Evolutionary conservation across 2,888 invertebrate genomes (phyloP).

Genomic region (Dilophus febrilis): DNA sequence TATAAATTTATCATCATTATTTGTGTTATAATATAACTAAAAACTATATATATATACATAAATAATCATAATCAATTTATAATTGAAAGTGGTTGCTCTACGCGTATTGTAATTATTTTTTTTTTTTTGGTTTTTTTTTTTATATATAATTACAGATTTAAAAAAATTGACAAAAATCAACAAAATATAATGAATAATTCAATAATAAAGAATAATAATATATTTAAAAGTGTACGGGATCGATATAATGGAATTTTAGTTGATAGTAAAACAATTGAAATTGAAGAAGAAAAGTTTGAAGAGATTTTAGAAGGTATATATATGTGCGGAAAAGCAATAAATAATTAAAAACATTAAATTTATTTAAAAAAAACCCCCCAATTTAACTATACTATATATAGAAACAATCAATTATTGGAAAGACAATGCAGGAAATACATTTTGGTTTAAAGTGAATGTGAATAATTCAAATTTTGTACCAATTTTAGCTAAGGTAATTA

Average conservation of each 20-base stretch:
- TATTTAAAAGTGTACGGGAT: slow-evolving; percentile 38
- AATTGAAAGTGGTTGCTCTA: too few relatives aligned
- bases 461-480: slow-evolving; percentile 60
- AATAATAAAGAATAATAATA: slow-evolving; percentile 15
- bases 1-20: too few relatives aligned
- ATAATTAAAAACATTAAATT: background rate
- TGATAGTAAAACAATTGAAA: slow-evolving; percentile 35
- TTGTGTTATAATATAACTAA: too few relatives aligned
- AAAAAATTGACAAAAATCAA: too few relatives aligned
- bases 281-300: slow-evolving; percentile 33
- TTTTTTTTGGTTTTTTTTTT: too few relatives aligned
- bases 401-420: slow-evolving; percentile 55
- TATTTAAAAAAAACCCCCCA: background rate
- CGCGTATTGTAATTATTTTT: too few relatives aligned
- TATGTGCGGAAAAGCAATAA: background rate
- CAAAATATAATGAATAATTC: too few relatives aligned
- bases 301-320: slow-evolving; percentile 40
- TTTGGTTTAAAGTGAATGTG: slow-evolving; percentile 67
- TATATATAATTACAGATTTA: too few relatives aligned
- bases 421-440: slow-evolving; percentile 42
- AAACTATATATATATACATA: too few relatives aligned
- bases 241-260: slow-evolving; percentile 60
- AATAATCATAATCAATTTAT: too few relatives aligned
- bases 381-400: slow-evolving; percentile 20
- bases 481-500: slow-evolving; percentile 44